A percentile compares a stretch with the other conserved stretches of the same genome.
These are phyloP conservation scores for Alviniconcha strummeri DNA, from an alignment of 2,888 invertebrate genomes.

Conservation along the genomic window DNA sequence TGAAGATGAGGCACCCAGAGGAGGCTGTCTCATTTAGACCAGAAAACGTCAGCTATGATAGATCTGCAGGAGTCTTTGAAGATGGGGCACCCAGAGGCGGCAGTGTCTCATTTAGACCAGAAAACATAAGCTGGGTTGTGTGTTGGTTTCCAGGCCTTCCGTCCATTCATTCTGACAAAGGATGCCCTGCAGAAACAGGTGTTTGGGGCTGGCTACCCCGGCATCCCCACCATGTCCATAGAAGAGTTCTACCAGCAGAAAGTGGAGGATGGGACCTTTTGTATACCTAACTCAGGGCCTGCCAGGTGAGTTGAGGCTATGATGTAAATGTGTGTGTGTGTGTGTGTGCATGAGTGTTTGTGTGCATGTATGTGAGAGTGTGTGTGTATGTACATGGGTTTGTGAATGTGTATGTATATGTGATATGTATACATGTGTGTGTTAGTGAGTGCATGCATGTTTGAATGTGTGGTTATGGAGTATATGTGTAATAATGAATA, in stretches of 20 bases:
- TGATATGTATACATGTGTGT: not conserved
- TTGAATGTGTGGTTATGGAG: not conserved
- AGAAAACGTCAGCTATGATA: not conserved
- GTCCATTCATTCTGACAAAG: constrained; percentile 80
- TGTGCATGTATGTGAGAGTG: not conserved
- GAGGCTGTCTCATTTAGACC: too few relatives aligned
- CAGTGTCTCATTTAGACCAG: too few relatives aligned
- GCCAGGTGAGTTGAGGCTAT: constrained; percentile 23
- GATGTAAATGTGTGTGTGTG: not conserved
- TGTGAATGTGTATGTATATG: not conserved
- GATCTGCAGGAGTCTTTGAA: too few relatives aligned
- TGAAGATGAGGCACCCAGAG: too few relatives aligned
- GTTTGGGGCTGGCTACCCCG: constrained; percentile 95
- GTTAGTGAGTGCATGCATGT: not conserved
- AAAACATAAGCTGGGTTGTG: not conserved
- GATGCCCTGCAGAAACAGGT: constrained; percentile 93
- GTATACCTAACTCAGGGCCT: constrained; percentile 31
- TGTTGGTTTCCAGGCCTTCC: constrained; percentile 56
- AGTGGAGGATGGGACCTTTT: constrained; percentile 59
- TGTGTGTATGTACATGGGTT: not conserved
- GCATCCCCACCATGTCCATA: constrained; percentile 92
- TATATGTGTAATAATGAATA: not conserved
- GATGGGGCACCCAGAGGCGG: too few relatives aligned
- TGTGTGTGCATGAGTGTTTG: not conserved
- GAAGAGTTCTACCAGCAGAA: constrained; percentile 94